Conservation (phyloP, 2,113 vertebrate species). For the Ramphastos sulfuratus region DNA sequence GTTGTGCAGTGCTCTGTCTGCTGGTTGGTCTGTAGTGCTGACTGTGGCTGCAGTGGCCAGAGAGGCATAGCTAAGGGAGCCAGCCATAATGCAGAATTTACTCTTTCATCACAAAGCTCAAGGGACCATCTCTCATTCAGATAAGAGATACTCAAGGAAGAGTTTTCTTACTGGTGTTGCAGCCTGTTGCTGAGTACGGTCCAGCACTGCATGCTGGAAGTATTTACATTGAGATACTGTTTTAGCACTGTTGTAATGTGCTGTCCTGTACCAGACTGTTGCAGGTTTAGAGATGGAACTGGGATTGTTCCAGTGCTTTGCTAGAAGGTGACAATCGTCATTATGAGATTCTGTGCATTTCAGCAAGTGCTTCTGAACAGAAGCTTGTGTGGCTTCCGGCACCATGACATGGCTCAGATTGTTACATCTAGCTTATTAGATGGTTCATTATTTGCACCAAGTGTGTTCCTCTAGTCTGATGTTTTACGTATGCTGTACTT, state of each 20-base stretch:
- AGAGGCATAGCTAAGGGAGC: neutral
- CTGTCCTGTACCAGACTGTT: neutral
- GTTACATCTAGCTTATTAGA: neutral
- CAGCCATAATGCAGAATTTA: neutral
- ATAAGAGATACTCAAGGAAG: neutral
- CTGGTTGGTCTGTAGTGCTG: neutral
- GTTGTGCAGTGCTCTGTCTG: rapidly evolving
- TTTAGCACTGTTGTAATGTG: neutral
- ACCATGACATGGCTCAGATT: neutral
- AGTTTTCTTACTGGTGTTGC: neutral
- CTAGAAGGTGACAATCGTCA: neutral
- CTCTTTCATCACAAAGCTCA: neutral
- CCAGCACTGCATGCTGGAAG: neutral
- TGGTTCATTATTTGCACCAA: neutral
- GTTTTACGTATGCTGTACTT: neutral
- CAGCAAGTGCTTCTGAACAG: neutral
- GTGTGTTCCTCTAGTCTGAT: neutral
- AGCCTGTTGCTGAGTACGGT: neutral
- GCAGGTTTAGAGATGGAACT: neutral
- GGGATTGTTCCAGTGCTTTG: neutral
- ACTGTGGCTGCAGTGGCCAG: neutral
- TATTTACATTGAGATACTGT: neutral
- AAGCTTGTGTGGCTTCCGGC: neutral
- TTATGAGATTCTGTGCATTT: neutral
- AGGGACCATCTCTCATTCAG: neutral